Base-by-base conservation (phyloP, 2,113 vertebrate species). In the Seriola dumerili region DNA sequence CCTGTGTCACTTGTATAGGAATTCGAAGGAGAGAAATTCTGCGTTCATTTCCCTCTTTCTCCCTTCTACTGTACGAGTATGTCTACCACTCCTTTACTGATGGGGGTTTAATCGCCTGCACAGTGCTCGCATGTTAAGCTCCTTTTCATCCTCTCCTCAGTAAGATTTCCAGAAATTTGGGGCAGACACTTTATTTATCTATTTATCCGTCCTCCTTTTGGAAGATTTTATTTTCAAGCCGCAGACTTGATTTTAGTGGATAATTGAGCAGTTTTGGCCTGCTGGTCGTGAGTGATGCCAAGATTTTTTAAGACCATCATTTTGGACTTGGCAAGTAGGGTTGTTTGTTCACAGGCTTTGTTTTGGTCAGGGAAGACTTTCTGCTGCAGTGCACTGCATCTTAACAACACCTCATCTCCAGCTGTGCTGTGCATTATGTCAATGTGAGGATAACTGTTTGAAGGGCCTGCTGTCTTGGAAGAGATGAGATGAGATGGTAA, bases 101-200 rank as follows among this genome's bases (percentile, higher is more conserved):
- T 78, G 54, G 38, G 54, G 48, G 48, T 69, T 58, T 59, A 29
- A 29, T 29, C 29, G 29, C 29, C 46, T 61, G 54, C 76, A 76
- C 62, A 69, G 59, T 50, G 42, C 25, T 77, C 10, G 0, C 42
- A 65, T 65, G 34, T 61, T 77, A 72, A 73, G 67, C 63, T 69
- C 65, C 34, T 61, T 81, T 76, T 73, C 63, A 80, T 77, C 72
- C 57, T 69, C 23, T 67, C 11, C 63, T 80, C 59, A 75, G 66
- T 32, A 71, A 69, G 74, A 78, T 86, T 78, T 66, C 52, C 44
- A 23, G 54, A 80, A 68, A 76, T 57, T 52, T 69, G 64, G 81
- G 42, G 48, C 68, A 81, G 55, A 68, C 46, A 36, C 32, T 12
- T 66, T 46, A 46, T 44, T 40, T 14, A 46, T 69, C 50, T 13